phyloP scores from a whole-genome alignment of 2,888 invertebrate genomes.

The Yponomeuta plumbellus region DNA sequence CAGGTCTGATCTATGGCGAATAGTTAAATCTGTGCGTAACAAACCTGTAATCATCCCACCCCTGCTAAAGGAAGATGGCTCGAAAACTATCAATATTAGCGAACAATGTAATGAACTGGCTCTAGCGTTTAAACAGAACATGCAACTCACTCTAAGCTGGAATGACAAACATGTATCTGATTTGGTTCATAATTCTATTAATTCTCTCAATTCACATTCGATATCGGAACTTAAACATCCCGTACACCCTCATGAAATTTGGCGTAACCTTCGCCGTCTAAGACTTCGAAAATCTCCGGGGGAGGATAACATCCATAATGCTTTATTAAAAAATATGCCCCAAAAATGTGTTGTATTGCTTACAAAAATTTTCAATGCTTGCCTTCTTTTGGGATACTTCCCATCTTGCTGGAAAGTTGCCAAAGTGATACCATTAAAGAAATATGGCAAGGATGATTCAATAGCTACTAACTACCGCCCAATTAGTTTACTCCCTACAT shows the following conservation, averaged over 20 bases:
- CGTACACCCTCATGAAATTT: constrained; percentile 11
- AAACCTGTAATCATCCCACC: constrained; percentile 16
- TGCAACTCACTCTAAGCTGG: constrained; percentile 18
- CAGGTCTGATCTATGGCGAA: constrained; percentile 17
- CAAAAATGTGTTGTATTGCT: neutral
- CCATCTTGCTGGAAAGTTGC: constrained; percentile 18
- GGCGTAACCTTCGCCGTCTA: constrained; percentile 8
- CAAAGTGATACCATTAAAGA: constrained; percentile 18
- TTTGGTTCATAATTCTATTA: constrained; percentile 6
- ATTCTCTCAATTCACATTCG: neutral
- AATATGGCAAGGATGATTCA: constrained; percentile 16
- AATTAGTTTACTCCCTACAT: constrained; percentile 20
- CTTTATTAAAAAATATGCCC: constrained; percentile 7
- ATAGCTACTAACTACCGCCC: constrained; percentile 19
- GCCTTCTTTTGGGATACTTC: constrained; percentile 15
- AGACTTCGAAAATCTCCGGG: constrained; percentile 19
- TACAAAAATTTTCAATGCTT: constrained; percentile 18
- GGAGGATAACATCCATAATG: constrained; percentile 12
- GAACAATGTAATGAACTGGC: constrained; percentile 18
- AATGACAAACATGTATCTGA: neutral
- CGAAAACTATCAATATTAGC: neutral
- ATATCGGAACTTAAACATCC: constrained; percentile 6
- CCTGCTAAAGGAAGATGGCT: constrained; percentile 7
- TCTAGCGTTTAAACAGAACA: constrained; percentile 15
- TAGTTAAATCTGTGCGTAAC: constrained; percentile 11